Conservation (phyloP, 2,113 vertebrate species). For the Neodon shergylaensis region DNA sequence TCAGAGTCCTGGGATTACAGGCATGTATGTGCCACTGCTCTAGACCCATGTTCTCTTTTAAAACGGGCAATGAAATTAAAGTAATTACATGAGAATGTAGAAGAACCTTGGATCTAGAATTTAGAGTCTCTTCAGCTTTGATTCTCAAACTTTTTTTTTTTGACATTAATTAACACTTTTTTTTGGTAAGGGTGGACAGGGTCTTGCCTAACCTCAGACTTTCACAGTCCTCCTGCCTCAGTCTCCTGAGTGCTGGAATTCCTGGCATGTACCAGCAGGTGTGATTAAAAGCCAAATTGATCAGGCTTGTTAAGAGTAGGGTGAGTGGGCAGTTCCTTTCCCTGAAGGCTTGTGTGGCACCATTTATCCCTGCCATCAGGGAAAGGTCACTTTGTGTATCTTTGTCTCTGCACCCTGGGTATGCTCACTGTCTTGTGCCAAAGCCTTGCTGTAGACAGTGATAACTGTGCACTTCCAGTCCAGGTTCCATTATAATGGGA, state of each 20-base stretch:
- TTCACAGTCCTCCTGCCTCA: neutral
- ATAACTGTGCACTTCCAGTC: neutral
- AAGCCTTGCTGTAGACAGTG: neutral
- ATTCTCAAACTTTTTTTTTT: neutral
- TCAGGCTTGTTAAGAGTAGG: neutral
- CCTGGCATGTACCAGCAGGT: neutral
- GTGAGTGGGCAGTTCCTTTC: neutral
- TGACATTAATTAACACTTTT: neutral
- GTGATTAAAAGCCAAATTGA: neutral
- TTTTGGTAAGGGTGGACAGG: neutral
- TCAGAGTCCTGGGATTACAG: neutral
- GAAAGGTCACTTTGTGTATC: neutral
- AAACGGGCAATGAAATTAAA: neutral
- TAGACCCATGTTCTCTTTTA: neutral
- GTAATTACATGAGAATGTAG: neutral
- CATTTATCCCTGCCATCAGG: neutral
- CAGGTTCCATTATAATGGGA: neutral
- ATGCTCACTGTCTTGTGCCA: neutral
- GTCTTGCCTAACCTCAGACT: neutral
- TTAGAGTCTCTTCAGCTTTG: conserved; percentile 26
- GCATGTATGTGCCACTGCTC: neutral
- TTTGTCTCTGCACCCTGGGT: neutral
- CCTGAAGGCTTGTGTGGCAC: neutral
- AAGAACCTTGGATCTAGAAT: neutral
- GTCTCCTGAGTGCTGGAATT: neutral